A percentile compares a stretch with the other conserved stretches of the same genome.
Conservation (phyloP, 1,140 invertebrate species). For the Hypothenemus hampei region DNA sequence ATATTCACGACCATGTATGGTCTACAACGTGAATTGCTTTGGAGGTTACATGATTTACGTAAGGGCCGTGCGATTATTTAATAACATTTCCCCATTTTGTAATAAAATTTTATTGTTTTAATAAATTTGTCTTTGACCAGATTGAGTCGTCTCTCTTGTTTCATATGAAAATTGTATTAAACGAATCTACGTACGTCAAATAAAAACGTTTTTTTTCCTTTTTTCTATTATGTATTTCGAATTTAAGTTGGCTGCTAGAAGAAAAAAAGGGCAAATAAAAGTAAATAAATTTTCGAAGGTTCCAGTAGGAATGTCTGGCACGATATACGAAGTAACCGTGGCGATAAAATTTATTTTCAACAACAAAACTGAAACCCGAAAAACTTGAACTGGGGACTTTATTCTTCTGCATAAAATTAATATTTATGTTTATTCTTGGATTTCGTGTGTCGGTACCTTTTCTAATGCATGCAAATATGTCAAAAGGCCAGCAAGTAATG, state of each 20-base stretch:
- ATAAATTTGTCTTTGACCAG: too few species aligned
- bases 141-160: too few species aligned
- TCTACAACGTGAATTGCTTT: conserved; percentile 26
- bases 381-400: conserved; percentile 17
- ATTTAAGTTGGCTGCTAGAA: too few species aligned
- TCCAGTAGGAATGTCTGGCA: not conserved
- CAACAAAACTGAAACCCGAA: conserved; percentile 18
- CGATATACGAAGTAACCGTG: conserved; percentile 7
- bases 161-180: too few species aligned
- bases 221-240: too few species aligned
- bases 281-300: not conserved
- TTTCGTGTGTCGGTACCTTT: conserved; percentile 21
- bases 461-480: conserved; percentile 24
- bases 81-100: too few species aligned
- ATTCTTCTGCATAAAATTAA: conserved; percentile 23
- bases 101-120: too few species aligned
- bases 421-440: conserved; percentile 29
- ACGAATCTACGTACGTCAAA: too few species aligned
- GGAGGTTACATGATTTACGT: conserved; percentile 32
- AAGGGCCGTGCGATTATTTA: too few species aligned
- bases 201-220: too few species aligned
- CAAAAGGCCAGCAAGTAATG: too few species aligned
- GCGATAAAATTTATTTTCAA: conserved; percentile 24
- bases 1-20: conserved; percentile 27
- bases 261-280: too few species aligned